Conservation (phyloP, 2,888 invertebrate species). For the Xiphydria camelus region DNA sequence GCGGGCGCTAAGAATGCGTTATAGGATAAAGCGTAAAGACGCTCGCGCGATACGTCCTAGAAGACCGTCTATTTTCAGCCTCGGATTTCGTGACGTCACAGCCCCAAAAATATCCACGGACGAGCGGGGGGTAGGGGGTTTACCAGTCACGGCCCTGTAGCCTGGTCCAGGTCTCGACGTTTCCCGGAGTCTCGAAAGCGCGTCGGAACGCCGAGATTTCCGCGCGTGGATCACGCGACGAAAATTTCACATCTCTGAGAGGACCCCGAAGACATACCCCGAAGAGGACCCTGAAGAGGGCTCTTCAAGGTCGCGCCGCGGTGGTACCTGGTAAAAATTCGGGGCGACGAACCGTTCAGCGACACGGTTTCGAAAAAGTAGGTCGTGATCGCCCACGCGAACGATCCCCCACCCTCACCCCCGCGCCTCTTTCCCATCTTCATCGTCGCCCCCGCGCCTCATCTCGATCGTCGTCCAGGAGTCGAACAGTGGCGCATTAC, state of each 20-base stretch:
- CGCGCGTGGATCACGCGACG: conserved; percentile 1
- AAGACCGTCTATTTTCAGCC: conserved; percentile 51
- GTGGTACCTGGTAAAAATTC: no score
- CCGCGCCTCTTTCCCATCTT: conserved; percentile 8
- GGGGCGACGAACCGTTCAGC: no score
- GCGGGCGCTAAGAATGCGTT: conserved; percentile 9
- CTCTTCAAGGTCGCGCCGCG: neutral
- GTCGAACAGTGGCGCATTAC: conserved; percentile 33
- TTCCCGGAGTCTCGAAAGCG: conserved; percentile 45
- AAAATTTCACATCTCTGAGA: no score
- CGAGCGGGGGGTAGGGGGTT: conserved; percentile 24
- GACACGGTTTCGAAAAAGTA: conserved; percentile 25
- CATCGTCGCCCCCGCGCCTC: conserved; percentile 14
- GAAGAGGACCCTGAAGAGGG: neutral
- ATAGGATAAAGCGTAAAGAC: conserved; percentile 13
- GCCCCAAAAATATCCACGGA: conserved; percentile 50
- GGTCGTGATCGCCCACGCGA: conserved; percentile 35
- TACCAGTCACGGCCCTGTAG: conserved; percentile 23
- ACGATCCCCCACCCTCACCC: conserved; percentile 23
- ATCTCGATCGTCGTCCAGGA: conserved; percentile 27
- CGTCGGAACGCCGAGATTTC: neutral
- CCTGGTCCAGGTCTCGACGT: conserved; percentile 46
- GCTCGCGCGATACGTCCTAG: conserved; percentile 38
- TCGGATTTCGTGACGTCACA: conserved; percentile 50
- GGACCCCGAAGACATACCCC: neutral